These are phyloP conservation scores for Rhynchomys soricoides DNA, from an alignment of 2,113 vertebrate species.

Conservation along the genomic window DNA sequence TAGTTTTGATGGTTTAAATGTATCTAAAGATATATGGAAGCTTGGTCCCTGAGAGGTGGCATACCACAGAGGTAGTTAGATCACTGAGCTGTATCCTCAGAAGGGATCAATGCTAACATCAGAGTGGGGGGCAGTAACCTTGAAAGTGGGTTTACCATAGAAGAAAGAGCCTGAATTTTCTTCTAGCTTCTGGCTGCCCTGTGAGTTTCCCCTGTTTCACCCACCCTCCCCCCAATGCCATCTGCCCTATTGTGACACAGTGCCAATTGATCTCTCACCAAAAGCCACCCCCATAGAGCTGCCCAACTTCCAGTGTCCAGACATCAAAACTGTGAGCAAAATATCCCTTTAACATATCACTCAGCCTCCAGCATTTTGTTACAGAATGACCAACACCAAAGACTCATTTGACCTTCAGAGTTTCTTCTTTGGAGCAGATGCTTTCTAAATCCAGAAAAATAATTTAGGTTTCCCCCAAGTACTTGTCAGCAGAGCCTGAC, in stretches of 20 bases:
- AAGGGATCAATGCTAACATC: not conserved
- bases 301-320: not conserved
- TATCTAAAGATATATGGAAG: not conserved
- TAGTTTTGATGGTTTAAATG: not conserved
- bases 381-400: not conserved
- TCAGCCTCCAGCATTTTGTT: not conserved
- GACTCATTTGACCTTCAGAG: not conserved
- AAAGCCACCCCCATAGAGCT: not conserved
- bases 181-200: not conserved
- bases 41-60: not conserved
- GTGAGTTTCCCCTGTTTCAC: not conserved
- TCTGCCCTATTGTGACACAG: not conserved
- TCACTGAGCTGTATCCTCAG: not conserved
- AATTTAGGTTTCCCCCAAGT: not conserved
- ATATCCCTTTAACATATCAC: not conserved
- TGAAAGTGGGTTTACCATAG: not conserved
- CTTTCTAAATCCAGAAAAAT: not conserved
- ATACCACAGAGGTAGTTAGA: not conserved
- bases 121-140: not conserved
- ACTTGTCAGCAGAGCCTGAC: slow-evolving; percentile 12
- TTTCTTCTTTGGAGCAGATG: slow-evolving; percentile 10
- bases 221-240: too few relatives aligned
- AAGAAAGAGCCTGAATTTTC: not conserved
- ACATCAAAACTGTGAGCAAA: not conserved
- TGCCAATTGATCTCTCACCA: not conserved